Base-by-base conservation (phyloP, 2,113 vertebrate genomes). In the Cervus canadensis region DNA sequence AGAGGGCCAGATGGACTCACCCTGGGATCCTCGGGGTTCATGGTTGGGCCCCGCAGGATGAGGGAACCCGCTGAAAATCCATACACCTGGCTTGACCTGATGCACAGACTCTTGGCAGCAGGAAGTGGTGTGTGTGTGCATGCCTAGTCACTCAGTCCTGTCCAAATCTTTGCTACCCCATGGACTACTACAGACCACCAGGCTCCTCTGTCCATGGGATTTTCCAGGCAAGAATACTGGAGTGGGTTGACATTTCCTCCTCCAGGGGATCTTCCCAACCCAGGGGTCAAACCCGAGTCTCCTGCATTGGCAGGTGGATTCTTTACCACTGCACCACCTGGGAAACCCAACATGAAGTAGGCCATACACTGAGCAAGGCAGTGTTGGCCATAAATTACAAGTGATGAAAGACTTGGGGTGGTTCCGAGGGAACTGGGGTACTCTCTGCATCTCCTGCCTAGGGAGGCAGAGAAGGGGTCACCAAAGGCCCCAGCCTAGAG, bases 81-180 rank as follows among this genome's bases (percentile, higher is more conserved):
- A 4, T 11, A 21, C 30, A 9, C 28, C 3, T 45, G 74, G 30
- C 43, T 60, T 26, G 36, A 78, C 7, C 50, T 10, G 21, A 60
- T 1, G 7, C 12, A 2, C 28, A 36, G 57, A 9, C 23, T 11
- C 0, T 30, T 6, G 2, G 87, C 0, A 13, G 23, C 19, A 26
- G 87, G 19, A 26, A 15, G n/a, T 19, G n/a, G 67, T 74, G 36
- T 13, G 21, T 36, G 64, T 74, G 21, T 12, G 67, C 36, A 13
- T 25, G 36, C 19, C 21, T 40, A 40, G 36, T 40, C 2, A 0
- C 5, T 74, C n/a, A 74, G 5, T 74, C 67, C 10, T 40, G 67
- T 40, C n/a, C 36, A 74, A 23, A n/a, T 74, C 67, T 23, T 23
- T 40, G n/a, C n/a, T 13, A 40, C 10, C 67, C n/a, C n/a, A 40